Conservation (phyloP, 2,888 invertebrate species). For the Amblyjoppa proteus region DNA sequence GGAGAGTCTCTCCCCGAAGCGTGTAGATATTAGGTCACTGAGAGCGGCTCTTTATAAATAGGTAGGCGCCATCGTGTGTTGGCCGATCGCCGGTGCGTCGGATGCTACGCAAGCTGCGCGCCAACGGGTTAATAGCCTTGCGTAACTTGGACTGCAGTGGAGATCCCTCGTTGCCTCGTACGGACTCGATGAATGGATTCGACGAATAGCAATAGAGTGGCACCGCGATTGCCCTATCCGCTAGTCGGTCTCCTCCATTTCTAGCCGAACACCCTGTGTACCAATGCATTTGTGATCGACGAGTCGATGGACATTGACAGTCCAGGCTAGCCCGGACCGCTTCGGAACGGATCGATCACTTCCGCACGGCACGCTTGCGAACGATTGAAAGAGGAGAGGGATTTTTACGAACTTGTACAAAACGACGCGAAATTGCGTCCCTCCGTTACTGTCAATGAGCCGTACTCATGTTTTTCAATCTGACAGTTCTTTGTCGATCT, state of each 20-base stretch:
- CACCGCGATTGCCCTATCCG: slow-evolving; percentile 20
- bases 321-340: slow-evolving; percentile 16
- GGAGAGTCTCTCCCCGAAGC: not conserved
- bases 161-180: slow-evolving; percentile 1
- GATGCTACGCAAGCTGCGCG: slow-evolving; percentile 26
- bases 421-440: not conserved
- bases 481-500: not conserved
- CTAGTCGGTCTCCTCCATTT: slow-evolving; percentile 12
- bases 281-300: slow-evolving; percentile 31
- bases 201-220: slow-evolving; percentile 40
- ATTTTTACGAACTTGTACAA: not conserved
- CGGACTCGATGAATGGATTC: slow-evolving; percentile 48
- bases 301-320: slow-evolving; percentile 12
- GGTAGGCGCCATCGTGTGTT: slow-evolving; percentile 63
- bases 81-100: slow-evolving; percentile 31
- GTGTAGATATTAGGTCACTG: slow-evolving; percentile 29
- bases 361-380: slow-evolving; percentile 45
- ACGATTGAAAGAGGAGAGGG: slow-evolving; percentile 28
- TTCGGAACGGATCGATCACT: slow-evolving; percentile 52
- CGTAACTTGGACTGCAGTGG: slow-evolving; percentile 48
- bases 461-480: not conserved
- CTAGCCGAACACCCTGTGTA: slow-evolving; percentile 33
- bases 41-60: slow-evolving; percentile 68
- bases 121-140: slow-evolving; percentile 57
- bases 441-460: not conserved